phyloP scores from a whole-genome alignment of 37 sponge, comb jelly and placozoan genomes.

The Tethya wilhelma region DNA sequence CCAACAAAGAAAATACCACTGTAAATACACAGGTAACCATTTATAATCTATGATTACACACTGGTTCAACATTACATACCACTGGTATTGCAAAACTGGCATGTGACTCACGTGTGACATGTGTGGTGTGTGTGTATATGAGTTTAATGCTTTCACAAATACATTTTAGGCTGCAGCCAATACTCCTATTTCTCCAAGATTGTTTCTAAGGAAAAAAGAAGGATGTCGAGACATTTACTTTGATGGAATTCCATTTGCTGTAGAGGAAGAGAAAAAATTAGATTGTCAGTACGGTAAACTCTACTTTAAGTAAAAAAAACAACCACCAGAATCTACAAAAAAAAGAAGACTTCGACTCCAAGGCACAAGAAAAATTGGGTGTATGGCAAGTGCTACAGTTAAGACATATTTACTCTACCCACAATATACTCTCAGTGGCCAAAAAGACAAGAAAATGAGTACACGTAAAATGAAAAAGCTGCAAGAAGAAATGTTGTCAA shows the following conservation, averaged over 20 bases:
- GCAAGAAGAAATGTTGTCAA: neutral
- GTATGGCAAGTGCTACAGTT: conserved; percentile 5
- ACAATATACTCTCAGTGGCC: neutral
- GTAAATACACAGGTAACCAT: neutral
- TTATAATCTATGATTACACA: neutral
- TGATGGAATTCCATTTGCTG: neutral
- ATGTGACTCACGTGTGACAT: too few relatives aligned
- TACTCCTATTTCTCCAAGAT: neutral
- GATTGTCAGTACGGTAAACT: neutral
- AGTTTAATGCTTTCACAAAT: neutral
- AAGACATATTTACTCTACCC: conserved; percentile 7
- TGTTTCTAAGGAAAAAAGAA: neutral
- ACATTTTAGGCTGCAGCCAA: too few relatives aligned
- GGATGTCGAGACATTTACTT: neutral
- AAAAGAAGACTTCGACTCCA: neutral
- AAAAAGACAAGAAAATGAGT: neutral
- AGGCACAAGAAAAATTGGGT: conserved; percentile 31
- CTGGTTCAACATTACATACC: too few relatives aligned
- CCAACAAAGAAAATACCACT: neutral
- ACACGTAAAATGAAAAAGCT: too few relatives aligned
- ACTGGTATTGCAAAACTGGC: too few relatives aligned
- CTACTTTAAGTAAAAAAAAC: conserved; percentile 10
- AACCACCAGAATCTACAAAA: neutral
- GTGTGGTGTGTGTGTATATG: neutral
- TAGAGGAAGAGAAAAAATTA: neutral